Conservation (phyloP, 2,888 invertebrate genomes). For the Bugula neritina region DNA sequence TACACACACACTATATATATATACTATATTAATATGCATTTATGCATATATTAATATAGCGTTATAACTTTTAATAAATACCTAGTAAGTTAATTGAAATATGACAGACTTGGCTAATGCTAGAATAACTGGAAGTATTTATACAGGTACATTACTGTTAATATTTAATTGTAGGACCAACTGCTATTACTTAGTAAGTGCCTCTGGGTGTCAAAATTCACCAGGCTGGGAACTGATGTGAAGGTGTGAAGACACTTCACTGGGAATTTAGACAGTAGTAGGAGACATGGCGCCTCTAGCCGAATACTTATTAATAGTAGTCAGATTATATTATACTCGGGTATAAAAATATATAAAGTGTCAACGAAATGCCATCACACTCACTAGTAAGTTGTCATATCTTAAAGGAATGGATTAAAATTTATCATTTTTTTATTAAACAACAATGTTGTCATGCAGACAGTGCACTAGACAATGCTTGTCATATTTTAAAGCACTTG, state of each 20-base stretch:
- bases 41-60: too few species aligned
- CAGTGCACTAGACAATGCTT: not conserved
- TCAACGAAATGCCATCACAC: not conserved
- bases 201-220: too few species aligned
- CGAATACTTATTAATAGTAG: not conserved
- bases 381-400: not conserved
- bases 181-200: too few species aligned
- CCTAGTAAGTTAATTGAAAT: too few species aligned
- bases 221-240: too few species aligned
- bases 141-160: too few species aligned
- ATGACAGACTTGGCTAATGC: too few species aligned
- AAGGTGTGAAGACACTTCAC: slow-evolving; percentile 16
- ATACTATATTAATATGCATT: too few species aligned
- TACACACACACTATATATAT: too few species aligned
- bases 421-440: not conserved
- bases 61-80: too few species aligned
- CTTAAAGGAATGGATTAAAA: not conserved
- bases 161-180: too few species aligned
- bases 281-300: slow-evolving; percentile 3
- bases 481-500: not conserved
- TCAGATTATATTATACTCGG: not conserved
- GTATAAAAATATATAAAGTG: not conserved
- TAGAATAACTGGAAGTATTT: too few species aligned
- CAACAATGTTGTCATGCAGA: not conserved
- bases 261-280: not conserved